These are phyloP conservation scores for Poecilia wingei DNA, from an alignment of 2,797 vertebrate species.

Conservation along the genomic window DNA sequence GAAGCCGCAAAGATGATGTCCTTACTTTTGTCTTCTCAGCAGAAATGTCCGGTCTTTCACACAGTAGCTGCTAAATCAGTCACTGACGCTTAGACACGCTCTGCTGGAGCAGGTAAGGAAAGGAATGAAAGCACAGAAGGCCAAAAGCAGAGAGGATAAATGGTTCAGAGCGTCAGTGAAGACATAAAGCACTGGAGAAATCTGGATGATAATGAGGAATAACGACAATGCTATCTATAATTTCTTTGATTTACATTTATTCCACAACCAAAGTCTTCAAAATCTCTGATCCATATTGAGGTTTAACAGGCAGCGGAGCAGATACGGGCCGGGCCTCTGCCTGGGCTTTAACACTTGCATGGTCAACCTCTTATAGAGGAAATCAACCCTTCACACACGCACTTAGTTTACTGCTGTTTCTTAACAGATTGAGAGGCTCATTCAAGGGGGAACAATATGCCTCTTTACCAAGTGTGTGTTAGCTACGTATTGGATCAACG, in stretches of 20 bases:
- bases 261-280: not conserved
- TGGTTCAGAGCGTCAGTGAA: not conserved
- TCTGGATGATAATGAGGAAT: not conserved
- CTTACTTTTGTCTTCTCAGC: conserved; percentile 40
- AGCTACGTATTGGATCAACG: too few relatives aligned
- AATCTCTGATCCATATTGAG: not conserved
- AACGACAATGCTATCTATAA: not conserved
- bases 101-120: conserved; percentile 35
- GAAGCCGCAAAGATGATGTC: conserved; percentile 28
- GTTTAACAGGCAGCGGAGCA: not conserved
- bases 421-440: not conserved
- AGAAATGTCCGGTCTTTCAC: conserved; percentile 44
- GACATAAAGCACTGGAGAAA: conserved; percentile 1
- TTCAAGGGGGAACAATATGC: not conserved
- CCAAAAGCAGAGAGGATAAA: conserved; percentile 10
- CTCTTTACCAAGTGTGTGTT: not conserved
- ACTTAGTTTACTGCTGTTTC: not conserved
- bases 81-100: conserved; percentile 38
- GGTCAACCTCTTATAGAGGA: not conserved
- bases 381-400: not conserved
- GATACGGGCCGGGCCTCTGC: not conserved
- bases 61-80: conserved; percentile 36
- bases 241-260: not conserved
- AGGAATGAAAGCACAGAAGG: conserved; percentile 3
- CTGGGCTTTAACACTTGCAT: not conserved